Evolutionary conservation across 2,888 invertebrate species (phyloP), one percentile per base, ranked within the genome.

Genomic region (Palloptera scutellata): DNA sequence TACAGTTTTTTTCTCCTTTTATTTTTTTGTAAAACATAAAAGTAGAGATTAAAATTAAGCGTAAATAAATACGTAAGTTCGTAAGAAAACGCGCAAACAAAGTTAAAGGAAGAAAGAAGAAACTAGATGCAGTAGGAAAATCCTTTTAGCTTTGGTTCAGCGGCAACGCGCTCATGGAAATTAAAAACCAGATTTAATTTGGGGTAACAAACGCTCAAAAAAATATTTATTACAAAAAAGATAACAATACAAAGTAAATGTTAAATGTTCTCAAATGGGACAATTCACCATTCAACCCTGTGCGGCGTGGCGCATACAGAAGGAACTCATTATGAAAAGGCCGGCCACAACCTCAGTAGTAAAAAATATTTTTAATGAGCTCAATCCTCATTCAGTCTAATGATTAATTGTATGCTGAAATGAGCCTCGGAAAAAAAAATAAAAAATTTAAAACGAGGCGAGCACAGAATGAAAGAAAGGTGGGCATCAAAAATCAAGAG

Each of bases 331-430:
- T 43, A 15, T 13, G 60, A 19, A 43, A 43, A 17, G 54, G 43
- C 15, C 12, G 54, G 43, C 15, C 12, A 15, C 48, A n/a, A 43
- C 15, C 66, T 54, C 54, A 66, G 60, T 61, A 60, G 13, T 41
- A 42, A 5, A 12, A 13, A 11, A 41, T 40, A 41, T n/a, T 57
- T 41, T 54, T 61, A 61, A 61, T 61, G 61, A 61, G 48, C 40
- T 42, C 57, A 66, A 43, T 61, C 57, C 61, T 41, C 30, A 45
- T 42, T 20, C 51, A 20, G 17, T 61, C 51, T 66, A 66, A 66
- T 66, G 66, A 66, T 66, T 61, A 66, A 66, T 66, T 66, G 61
- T 66, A 61, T 57, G 51, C 53, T 43, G 54, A 45, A 66, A 66
- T 66, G 66, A 54, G 51, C 42, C 43, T 17, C 43, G 57, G 19